Percentiles rank a stretch among this genome's conserved stretches.
Conservation (phyloP, 2,888 invertebrate genomes). For the Muscina levida region DNA sequence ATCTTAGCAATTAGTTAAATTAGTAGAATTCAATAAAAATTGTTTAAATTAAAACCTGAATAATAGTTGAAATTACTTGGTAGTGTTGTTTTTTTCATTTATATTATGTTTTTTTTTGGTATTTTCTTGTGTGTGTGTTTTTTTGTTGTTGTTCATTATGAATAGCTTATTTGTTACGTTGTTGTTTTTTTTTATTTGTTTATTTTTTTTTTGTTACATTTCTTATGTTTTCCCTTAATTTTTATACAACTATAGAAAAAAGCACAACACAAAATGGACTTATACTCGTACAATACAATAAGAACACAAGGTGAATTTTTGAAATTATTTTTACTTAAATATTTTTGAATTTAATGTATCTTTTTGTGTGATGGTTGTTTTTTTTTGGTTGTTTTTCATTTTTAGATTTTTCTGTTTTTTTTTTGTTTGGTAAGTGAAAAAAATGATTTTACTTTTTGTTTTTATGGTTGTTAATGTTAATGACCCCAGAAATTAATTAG, state of each 20-base stretch:
- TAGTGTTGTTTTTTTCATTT: conserved; percentile 67
- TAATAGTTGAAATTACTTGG: conserved; percentile 68
- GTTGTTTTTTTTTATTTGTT: conserved; percentile 48
- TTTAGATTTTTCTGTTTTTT: background rate
- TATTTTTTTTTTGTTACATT: conserved; percentile 34
- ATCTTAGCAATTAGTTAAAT: conserved; percentile 41
- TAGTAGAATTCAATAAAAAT: conserved; percentile 38
- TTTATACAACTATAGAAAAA: conserved; percentile 69
- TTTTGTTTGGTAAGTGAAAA: conserved; percentile 9
- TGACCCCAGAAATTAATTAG: conserved; percentile 29
- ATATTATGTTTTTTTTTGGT: conserved; percentile 46
- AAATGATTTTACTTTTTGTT: conserved; percentile 6
- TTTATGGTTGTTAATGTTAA: conserved; percentile 19
- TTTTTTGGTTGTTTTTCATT: background rate
- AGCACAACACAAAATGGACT: conserved; percentile 59
- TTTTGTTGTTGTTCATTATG: background rate
- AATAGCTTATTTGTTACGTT: background rate
- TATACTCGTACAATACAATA: conserved; percentile 62
- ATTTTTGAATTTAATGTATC: conserved; percentile 35
- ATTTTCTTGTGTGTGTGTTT: conserved; percentile 64
- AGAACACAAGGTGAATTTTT: conserved; percentile 65
- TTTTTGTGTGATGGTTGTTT: conserved; percentile 34
- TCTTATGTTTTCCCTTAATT: conserved; percentile 44
- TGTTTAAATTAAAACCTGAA: conserved; percentile 71
- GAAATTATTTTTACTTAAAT: conserved; percentile 57